A percentile compares a stretch with the other conserved stretches of the same genome.
phyloP scores from a whole-genome alignment of 2,888 invertebrate species.

The Limenitis camilla region DNA sequence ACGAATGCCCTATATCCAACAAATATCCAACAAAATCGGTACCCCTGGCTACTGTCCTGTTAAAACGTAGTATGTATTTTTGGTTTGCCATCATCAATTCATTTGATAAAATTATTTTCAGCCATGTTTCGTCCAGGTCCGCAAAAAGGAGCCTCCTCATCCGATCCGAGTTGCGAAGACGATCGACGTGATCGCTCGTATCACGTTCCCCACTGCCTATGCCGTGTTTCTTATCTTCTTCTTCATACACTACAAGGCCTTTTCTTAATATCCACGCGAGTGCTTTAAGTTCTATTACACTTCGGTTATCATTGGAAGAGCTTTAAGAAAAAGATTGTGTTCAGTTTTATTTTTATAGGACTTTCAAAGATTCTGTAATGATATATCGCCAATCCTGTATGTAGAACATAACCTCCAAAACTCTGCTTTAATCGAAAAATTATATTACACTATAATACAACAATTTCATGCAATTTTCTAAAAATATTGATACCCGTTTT shows the following conservation, averaged over 20 bases:
- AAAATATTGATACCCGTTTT: too few species aligned
- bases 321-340: neutral
- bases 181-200: conserved; percentile 94
- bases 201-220: conserved; percentile 94
- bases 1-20: too few species aligned
- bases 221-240: conserved; percentile 95
- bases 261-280: conserved; percentile 73
- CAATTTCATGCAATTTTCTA: too few species aligned
- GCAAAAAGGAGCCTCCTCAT: conserved; percentile 93
- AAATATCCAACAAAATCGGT: too few species aligned
- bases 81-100: conserved; percentile 52
- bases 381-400: too few species aligned
- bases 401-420: too few species aligned
- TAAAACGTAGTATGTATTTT: conserved; percentile 20
- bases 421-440: too few species aligned
- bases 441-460: too few species aligned
- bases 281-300: conserved; percentile 40
- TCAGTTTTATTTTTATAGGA: neutral
- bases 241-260: conserved; percentile 95
- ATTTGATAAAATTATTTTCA: conserved; percentile 68
- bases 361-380: neutral
- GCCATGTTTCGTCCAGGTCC: conserved; percentile 89
- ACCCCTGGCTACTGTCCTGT: neutral
- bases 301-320: neutral
- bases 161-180: conserved; percentile 95